Conservation (phyloP, 1,140 invertebrate species). For the Sycobia sp. region DNA sequence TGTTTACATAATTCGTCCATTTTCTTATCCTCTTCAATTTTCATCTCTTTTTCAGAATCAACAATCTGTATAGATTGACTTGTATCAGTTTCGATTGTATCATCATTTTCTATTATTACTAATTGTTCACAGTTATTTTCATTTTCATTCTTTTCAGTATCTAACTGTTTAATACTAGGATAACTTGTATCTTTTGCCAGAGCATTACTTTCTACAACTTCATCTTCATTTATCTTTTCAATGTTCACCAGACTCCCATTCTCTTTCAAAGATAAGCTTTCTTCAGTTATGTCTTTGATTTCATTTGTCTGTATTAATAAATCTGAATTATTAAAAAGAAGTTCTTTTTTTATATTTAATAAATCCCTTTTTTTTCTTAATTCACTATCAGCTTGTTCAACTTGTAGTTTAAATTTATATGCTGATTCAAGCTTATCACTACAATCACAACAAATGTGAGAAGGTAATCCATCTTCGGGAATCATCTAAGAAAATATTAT, state of each 20-base stretch:
- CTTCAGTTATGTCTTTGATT: conserved; percentile 38
- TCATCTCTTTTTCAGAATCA: neutral
- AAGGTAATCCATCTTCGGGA: conserved; percentile 68
- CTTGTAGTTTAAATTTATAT: conserved; percentile 69
- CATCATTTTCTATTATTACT: too few species aligned
- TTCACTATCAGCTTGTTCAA: conserved; percentile 66
- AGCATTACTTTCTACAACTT: conserved; percentile 31
- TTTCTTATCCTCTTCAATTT: conserved; percentile 1
- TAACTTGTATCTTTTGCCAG: conserved; percentile 19
- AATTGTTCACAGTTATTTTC: neutral
- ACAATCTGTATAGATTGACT: too few species aligned
- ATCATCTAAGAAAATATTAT: conserved; percentile 52
- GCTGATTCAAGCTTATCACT: conserved; percentile 67
- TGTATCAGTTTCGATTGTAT: too few species aligned
- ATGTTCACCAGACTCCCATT: conserved; percentile 50
- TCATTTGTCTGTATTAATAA: conserved; percentile 46
- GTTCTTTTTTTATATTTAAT: conserved; percentile 52
- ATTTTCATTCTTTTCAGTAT: conserved; percentile 29
- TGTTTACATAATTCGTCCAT: too few species aligned
- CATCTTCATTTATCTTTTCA: conserved; percentile 46
- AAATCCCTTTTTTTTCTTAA: conserved; percentile 62
- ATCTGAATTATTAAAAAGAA: conserved; percentile 57
- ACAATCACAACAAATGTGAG: conserved; percentile 67
- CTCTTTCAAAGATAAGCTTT: conserved; percentile 49
- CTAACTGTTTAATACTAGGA: conserved; percentile 17